These are phyloP conservation scores for Lithophane socia DNA, from an alignment of 2,888 invertebrate genomes.

Conservation along the genomic window DNA sequence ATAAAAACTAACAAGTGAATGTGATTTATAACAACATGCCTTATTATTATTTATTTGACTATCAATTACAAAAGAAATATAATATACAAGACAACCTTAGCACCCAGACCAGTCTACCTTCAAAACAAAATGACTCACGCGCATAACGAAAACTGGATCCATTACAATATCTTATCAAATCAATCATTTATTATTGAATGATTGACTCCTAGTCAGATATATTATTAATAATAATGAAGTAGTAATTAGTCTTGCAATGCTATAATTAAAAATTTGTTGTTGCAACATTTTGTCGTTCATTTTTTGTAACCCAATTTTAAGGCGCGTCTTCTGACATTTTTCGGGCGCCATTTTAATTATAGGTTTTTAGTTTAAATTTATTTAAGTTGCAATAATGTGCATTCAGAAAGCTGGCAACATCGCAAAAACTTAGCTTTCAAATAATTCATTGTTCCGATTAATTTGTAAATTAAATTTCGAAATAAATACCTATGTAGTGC, in stretches of 20 bases:
- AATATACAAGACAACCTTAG: conserved; percentile 36
- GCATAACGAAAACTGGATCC: conserved; percentile 36
- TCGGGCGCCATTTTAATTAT: neutral
- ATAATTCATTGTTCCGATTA: neutral
- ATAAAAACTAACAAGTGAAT: conserved; percentile 12
- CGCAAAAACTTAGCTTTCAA: neutral
- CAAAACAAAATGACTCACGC: conserved; percentile 48
- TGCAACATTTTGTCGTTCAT: neutral
- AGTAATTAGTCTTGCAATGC: conserved; percentile 13
- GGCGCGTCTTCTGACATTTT: conserved; percentile 19
- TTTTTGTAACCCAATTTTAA: neutral
- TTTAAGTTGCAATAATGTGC: neutral
- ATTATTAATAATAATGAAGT: conserved; percentile 34
- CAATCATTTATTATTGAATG: conserved; percentile 38
- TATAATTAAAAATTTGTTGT: conserved; percentile 18
- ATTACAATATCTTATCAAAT: conserved; percentile 48
- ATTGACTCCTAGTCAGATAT: conserved; percentile 33
- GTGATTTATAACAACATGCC: neutral
- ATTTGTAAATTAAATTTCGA: neutral
- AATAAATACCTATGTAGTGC: neutral
- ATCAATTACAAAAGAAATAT: conserved; percentile 50
- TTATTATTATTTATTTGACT: conserved; percentile 21
- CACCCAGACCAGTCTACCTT: conserved; percentile 52
- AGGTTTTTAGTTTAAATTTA: neutral
- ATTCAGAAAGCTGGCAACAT: neutral